Percentiles rank a stretch among this genome's conserved stretches.
Conservation (phyloP, 2,797 vertebrate species). For the Huso huso region DNA sequence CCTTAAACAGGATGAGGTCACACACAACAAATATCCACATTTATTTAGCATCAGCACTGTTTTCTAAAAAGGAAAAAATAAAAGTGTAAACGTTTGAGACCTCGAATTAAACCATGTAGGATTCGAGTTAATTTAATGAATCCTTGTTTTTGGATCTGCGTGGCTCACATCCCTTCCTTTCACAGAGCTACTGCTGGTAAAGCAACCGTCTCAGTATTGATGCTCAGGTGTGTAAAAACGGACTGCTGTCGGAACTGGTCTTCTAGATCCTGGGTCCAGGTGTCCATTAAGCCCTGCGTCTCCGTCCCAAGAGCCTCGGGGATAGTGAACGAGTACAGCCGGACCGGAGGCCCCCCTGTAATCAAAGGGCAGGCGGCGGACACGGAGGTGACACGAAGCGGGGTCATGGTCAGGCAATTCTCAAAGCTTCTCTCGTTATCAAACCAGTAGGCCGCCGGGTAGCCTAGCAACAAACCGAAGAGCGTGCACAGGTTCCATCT, state of each 20-base stretch:
- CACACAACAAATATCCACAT: no score
- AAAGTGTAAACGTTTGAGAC: no score
- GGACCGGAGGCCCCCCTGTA: constrained; percentile 34
- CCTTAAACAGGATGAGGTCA: no score
- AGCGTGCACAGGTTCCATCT: constrained; percentile 81
- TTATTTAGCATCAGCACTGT: no score
- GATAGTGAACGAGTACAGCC: constrained; percentile 82
- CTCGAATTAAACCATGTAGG: no score
- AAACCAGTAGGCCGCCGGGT: constrained; percentile 78
- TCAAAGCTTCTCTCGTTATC: constrained; percentile 47
- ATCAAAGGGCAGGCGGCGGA: constrained; percentile 51
- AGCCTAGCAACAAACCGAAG: constrained; percentile 80
- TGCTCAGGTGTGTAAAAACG: constrained; percentile 61
- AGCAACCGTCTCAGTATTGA: constrained; percentile 62
- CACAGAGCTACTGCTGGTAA: constrained; percentile 67
- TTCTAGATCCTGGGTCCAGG: constrained; percentile 60
- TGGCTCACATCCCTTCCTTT: neutral
- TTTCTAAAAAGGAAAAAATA: no score
- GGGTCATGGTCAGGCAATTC: constrained; percentile 77
- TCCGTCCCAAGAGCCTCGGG: constrained; percentile 60
- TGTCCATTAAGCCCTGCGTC: constrained; percentile 40
- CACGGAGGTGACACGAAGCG: constrained; percentile 65
- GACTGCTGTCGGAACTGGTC: constrained; percentile 59
- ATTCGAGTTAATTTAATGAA: no score
- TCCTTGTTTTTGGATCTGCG: no score